Evolutionary conservation across 2,888 invertebrate genomes (phyloP).

Genomic region (Physocephala rufipes): DNA sequence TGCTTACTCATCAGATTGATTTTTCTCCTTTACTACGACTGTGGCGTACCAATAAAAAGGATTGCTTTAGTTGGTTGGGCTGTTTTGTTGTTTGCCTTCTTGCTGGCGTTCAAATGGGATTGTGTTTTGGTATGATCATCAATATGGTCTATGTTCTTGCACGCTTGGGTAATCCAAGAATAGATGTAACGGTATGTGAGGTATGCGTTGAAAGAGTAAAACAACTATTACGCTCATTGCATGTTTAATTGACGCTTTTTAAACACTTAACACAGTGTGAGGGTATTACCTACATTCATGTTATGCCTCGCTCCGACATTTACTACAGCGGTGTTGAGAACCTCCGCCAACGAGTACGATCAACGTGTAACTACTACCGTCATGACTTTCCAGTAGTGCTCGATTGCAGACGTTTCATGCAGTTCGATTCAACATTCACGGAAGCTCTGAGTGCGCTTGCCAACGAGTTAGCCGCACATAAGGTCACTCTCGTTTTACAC

Average conservation of each 20-base stretch:
- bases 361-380: conserved; percentile 66
- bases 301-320: conserved; percentile 74
- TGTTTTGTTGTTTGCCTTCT: conserved; percentile 77
- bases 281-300: conserved; percentile 68
- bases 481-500: conserved; percentile 67
- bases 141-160: conserved; percentile 74
- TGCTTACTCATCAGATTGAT: conserved; percentile 67
- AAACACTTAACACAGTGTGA: conserved; percentile 63
- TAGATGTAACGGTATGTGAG: conserved; percentile 53
- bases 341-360: conserved; percentile 69
- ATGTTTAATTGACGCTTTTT: neutral
- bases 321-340: conserved; percentile 78
- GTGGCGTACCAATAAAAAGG: conserved; percentile 71
- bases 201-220: conserved; percentile 45
- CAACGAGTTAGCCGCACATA: conserved; percentile 68
- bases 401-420: conserved; percentile 73
- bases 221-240: neutral
- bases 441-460: conserved; percentile 71
- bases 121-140: conserved; percentile 75
- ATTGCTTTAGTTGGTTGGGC: conserved; percentile 73
- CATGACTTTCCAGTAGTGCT: conserved; percentile 69
- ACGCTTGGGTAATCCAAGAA: conserved; percentile 73
- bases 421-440: conserved; percentile 75
- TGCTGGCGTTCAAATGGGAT: conserved; percentile 81
- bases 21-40: conserved; percentile 66